A percentile compares a stretch with the other conserved stretches of the same genome.
These are phyloP conservation scores for Syritta pipiens DNA, from an alignment of 2,888 invertebrate species.

Conservation along the genomic window DNA sequence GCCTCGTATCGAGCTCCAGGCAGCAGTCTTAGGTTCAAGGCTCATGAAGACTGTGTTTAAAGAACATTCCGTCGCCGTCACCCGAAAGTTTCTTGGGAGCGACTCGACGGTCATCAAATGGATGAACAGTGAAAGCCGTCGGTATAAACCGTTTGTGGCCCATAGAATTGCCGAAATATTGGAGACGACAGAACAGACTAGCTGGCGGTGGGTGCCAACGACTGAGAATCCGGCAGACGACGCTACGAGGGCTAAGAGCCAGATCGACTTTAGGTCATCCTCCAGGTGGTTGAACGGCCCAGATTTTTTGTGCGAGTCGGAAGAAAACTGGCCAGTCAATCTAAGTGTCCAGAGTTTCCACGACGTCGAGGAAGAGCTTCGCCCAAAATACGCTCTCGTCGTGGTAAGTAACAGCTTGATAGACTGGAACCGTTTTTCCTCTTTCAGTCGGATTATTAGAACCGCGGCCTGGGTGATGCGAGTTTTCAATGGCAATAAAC, in stretches of 20 bases:
- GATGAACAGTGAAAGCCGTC: background rate
- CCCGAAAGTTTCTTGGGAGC: background rate
- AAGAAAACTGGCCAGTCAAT: constrained; percentile 4
- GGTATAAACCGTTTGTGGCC: background rate
- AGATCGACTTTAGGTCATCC: too few species aligned
- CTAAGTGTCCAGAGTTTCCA: background rate
- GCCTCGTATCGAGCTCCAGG: too few species aligned
- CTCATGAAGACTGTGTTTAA: too few species aligned
- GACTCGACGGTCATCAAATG: background rate
- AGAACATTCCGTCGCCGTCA: background rate
- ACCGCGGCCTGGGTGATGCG: constrained; percentile 20
- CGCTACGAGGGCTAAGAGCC: too few species aligned
- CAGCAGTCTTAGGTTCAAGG: too few species aligned
- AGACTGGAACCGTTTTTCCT: too few species aligned
- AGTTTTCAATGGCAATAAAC: constrained; percentile 9
- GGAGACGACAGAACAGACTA: too few species aligned
- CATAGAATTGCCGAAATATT: background rate
- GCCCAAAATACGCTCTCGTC: background rate
- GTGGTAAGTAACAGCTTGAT: constrained; percentile 2
- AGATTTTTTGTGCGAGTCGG: background rate
- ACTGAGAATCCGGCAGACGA: too few species aligned
- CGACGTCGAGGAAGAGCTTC: constrained; percentile 10
- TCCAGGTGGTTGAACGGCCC: constrained; percentile 9
- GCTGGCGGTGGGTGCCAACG: too few species aligned
- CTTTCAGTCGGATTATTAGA: background rate